These are phyloP conservation scores for Drosophila bunnanda DNA, from an alignment of 2,888 invertebrate genomes.

Conservation along the genomic window DNA sequence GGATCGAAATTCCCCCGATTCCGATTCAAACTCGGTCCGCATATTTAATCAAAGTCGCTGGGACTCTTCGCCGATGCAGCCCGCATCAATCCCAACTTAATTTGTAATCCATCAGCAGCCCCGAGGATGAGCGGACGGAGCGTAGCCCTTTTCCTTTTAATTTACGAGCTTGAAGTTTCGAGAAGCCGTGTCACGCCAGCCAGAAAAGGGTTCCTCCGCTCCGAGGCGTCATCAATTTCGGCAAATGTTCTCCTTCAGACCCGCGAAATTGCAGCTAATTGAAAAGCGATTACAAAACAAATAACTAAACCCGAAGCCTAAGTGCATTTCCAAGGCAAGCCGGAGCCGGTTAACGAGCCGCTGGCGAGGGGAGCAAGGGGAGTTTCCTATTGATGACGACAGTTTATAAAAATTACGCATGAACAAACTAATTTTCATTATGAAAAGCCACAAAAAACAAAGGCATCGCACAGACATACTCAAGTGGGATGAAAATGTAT, in stretches of 20 bases:
- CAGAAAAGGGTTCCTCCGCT: slow-evolving; percentile 35
- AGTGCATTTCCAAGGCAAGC: slow-evolving; percentile 79
- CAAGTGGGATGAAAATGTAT: slow-evolving; percentile 2
- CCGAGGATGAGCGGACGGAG: slow-evolving; percentile 23
- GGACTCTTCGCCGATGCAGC: slow-evolving; percentile 32
- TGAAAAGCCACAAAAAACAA: slow-evolving; percentile 48
- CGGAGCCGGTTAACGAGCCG: slow-evolving; percentile 61
- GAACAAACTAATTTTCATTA: slow-evolving; percentile 72
- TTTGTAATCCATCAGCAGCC: slow-evolving; percentile 73
- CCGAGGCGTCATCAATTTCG: slow-evolving; percentile 69
- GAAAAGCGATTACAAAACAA: slow-evolving; percentile 65
- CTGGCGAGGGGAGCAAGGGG: slow-evolving; percentile 3
- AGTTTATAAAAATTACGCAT: slow-evolving; percentile 75
- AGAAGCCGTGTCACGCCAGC: slow-evolving; percentile 4
- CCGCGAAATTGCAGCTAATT: slow-evolving; percentile 74
- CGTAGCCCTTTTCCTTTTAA: slow-evolving; percentile 48
- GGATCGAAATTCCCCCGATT: slow-evolving; percentile 39
- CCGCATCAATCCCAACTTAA: slow-evolving; percentile 61
- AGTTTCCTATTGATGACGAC: slow-evolving; percentile 68
- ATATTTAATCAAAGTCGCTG: slow-evolving; percentile 65
- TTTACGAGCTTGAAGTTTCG: slow-evolving; percentile 38
- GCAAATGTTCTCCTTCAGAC: slow-evolving; percentile 43
- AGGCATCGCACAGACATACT: slow-evolving; percentile 32
- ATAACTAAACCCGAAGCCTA: slow-evolving; percentile 67
- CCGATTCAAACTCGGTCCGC: slow-evolving; percentile 52